Evolutionary conservation across 1,140 invertebrate species (phyloP), one percentile per base, ranked within the genome.

Genomic region (Atopsyche davidsoni): DNA sequence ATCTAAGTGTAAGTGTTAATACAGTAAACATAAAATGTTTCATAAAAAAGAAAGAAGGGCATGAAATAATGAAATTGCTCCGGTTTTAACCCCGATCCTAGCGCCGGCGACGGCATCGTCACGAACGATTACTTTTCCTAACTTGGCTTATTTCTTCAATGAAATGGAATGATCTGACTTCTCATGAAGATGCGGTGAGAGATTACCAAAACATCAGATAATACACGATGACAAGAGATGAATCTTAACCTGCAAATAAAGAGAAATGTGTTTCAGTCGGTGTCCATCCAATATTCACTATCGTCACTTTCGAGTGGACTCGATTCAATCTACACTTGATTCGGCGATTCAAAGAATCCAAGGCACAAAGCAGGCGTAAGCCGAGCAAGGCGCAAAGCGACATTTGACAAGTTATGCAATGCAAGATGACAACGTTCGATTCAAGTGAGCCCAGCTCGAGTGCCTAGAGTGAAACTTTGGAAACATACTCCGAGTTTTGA

Each of bases 81-180:
- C 25, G 41, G 46, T 48, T 41, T 24, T 24, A 38, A 51, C 41
- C 36, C 40, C 51, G 48, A 51, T 39, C 48, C 51, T 51, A 54
- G 48, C 47, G 53, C 48, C 18, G 34, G 17, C 43, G 46, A 41
- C 48, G 47, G 24, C 24, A 7, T 28, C 47, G 56, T 58, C 56
- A 51, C 43, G 13, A 52, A 31, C 28, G 48, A 49, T 34, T 47
- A 21, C 19, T 17, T 18, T 51, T 45, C 56, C 56, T 58, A 58
- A 58, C 53, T 46, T 50, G 42, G 51, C 48, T 43, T 58, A 54
- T 53, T 53, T 53, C 48, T 52, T 54, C 51, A 51, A 46, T 58
- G 57, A 53, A 55, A 58, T 58, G 57, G 57, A 55, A 55, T 58
- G 56, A 58, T 58, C 56, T 53, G 56, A 58, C 49, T 49, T 58